These are phyloP conservation scores for Malurus cyaneus DNA, from an alignment of 2,113 vertebrate species.

Conservation along the genomic window DNA sequence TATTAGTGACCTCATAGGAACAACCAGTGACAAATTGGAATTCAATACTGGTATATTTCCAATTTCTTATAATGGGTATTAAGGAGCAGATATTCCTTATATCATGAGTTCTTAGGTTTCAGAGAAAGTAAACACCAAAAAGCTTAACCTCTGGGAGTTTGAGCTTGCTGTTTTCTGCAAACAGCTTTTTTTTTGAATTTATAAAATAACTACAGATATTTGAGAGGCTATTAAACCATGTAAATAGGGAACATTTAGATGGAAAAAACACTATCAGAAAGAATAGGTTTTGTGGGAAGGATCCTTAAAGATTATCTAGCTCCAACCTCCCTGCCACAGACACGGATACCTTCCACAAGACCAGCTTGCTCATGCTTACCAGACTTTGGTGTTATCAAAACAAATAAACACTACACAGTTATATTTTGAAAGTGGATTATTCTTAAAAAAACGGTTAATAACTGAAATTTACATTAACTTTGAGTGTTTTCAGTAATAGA, in stretches of 20 bases:
- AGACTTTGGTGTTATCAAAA: not conserved
- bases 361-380: not conserved
- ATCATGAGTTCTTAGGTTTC: not conserved
- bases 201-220: not conserved
- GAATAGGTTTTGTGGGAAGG: not conserved
- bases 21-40: not conserved
- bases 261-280: not conserved
- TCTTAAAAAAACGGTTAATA: not conserved
- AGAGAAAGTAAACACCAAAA: not conserved
- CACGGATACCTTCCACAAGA: not conserved
- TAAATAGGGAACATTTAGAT: not conserved
- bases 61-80: not conserved
- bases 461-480: not conserved
- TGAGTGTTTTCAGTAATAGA: not conserved
- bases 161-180: not conserved
- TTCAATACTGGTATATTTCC: not conserved
- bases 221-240: not conserved
- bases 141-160: not conserved
- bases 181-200: not conserved
- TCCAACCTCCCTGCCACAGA: not conserved
- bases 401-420: not conserved
- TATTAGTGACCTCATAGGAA: not conserved
- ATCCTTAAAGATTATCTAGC: not conserved
- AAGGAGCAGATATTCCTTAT: not conserved
- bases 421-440: not conserved